Conservation (phyloP, 35 echinoderm and acorn worm species). For the Chiridota heheva region DNA sequence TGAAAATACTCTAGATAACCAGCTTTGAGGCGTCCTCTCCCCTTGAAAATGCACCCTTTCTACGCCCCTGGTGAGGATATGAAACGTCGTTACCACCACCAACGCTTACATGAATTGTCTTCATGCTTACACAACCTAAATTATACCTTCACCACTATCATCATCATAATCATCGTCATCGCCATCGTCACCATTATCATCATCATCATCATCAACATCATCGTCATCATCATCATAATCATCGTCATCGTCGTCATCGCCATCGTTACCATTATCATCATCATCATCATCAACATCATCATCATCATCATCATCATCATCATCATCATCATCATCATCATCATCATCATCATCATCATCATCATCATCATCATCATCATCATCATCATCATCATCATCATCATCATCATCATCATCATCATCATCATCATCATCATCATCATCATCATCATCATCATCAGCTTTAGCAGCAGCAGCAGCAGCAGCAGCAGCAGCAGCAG, state of each 20-base stretch:
- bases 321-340: constrained; percentile 6
- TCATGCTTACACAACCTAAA: neutral
- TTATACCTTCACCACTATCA: neutral
- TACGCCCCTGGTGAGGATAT: too few relatives aligned
- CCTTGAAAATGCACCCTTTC: too few relatives aligned
- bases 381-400: constrained; percentile 6
- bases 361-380: constrained; percentile 6
- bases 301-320: constrained; percentile 6
- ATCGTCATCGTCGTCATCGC: neutral
- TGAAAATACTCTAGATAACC: too few relatives aligned
- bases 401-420: constrained; percentile 1
- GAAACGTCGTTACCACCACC: too few relatives aligned
- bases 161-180: neutral
- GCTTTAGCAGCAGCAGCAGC: neutral
- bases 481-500: neutral
- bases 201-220: neutral
- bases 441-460: neutral
- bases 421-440: neutral
- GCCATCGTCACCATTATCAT: constrained; percentile 1
- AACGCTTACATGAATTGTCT: too few relatives aligned
- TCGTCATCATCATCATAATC: neutral
- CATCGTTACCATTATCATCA: neutral
- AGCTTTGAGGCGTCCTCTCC: too few relatives aligned
- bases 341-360: constrained; percentile 6
- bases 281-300: neutral